Evolutionary conservation across 2,113 vertebrate species (phyloP), one percentile per base, ranked within the genome.

Genomic region (Macrotus californicus): DNA sequence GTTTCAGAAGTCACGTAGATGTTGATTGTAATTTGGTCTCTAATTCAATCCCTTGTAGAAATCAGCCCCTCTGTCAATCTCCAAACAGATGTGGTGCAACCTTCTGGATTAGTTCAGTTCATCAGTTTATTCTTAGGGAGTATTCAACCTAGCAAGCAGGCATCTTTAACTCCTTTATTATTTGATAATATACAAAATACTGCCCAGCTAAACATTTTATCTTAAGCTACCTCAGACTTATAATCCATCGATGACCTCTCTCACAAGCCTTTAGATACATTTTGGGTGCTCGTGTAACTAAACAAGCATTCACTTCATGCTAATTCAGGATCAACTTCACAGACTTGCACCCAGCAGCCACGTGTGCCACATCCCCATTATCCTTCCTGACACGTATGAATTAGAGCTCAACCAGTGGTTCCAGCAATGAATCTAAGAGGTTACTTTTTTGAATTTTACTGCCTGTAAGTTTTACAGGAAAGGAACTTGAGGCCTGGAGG

Each of bases 291-390:
- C 50, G 43, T 89, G 43, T 11, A 83, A 83, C 89, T 83, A 86
- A 94, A 77, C 72, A 80, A 90, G 82, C 16, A 72, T 34, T n/a
- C 85, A 48, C 26, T 56, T 36, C 69, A 93, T 94, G 91, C 64
- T 89, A 86, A 75, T 79, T 18, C 3, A 86, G 39, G 48, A 19
- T 69, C 43, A 22, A 7, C 21, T 52, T 92, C 73, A 48, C 69
- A 83, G 67, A 56, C 22, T 34, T 31, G 7, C n/a, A n/a, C 70
- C 15, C 6, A 34, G 41, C 67, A 79, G 61, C 66, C 84, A 48
- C 70, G 83, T 87, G 46, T 13, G 75, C 66, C n/a, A 0, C 50
- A 10, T 18, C 22, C 12, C 24, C 54, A 11, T 75, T 15, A 10
- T 86, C 46, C 34, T 72, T 83, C 31, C 48, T 82, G 75, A 87